phyloP scores from a whole-genome alignment of 30 jellyfish, hydroid and myxozoan genomes.

The Morbakka virulenta region DNA sequence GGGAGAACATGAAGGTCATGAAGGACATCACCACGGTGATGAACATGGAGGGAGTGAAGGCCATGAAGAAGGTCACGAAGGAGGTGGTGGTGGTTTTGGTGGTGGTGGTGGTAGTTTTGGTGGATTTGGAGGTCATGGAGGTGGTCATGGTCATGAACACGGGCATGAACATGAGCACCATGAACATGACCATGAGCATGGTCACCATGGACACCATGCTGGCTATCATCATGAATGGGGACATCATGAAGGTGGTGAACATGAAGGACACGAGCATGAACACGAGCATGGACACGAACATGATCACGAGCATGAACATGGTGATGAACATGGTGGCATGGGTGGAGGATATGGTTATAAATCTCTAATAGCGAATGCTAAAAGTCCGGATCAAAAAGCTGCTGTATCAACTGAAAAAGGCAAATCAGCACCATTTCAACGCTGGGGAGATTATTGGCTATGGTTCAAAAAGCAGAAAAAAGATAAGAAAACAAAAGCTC shows the following conservation, averaged over 20 bases:
- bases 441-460: constrained; percentile 20
- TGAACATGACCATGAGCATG: constrained; percentile 92
- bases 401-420: not conserved
- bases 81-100: constrained; percentile 68
- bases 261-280: constrained; percentile 70
- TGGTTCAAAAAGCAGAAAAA: constrained; percentile 9
- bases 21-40: constrained; percentile 84
- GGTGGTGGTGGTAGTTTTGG: constrained; percentile 74
- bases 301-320: constrained; percentile 28
- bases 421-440: not conserved
- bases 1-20: constrained; percentile 91
- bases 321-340: constrained; percentile 47
- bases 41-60: constrained; percentile 68
- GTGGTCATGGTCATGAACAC: constrained; percentile 81
- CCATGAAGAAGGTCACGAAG: constrained; percentile 75
- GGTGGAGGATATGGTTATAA: constrained; percentile 80
- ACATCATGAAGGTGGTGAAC: constrained; percentile 91
- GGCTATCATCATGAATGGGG: constrained; percentile 99
- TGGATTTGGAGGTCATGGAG: constrained; percentile 57
- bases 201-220: constrained; percentile 97
- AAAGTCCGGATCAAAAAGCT: not conserved
- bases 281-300: constrained; percentile 51
- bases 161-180: constrained; percentile 70
- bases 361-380: constrained; percentile 33
- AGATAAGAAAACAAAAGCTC: constrained; percentile 1